Conservation (phyloP, 2,113 vertebrate genomes). For the Rhombomys opimus region DNA sequence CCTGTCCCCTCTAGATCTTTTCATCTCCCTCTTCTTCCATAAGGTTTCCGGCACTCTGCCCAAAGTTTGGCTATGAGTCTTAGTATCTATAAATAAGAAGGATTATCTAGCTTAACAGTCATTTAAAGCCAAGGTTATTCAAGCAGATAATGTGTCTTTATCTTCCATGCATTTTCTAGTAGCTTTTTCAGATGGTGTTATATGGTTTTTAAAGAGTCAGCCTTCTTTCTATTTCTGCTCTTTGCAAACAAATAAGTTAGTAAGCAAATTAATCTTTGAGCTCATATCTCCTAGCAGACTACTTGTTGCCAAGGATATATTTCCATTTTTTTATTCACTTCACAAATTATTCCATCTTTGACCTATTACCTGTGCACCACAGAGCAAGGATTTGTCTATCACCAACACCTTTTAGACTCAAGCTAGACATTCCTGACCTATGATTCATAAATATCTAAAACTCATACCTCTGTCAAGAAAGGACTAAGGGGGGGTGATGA, state of each 20-base stretch:
- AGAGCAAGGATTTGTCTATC: not conserved
- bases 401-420: not conserved
- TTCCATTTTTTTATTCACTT: not conserved
- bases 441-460: constrained; percentile 18
- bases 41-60: no score
- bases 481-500: not conserved
- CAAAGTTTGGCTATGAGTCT: no score
- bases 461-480: not conserved
- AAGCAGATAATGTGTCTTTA: not conserved
- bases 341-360: not conserved
- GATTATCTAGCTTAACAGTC: not conserved
- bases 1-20: no score
- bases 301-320: not conserved
- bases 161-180: not conserved
- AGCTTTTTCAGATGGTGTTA: not conserved
- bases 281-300: not conserved
- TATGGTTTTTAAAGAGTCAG: not conserved
- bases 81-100: constrained; percentile 17
- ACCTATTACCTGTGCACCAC: not conserved
- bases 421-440: not conserved
- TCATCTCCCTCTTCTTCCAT: no score
- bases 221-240: not conserved
- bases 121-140: not conserved
- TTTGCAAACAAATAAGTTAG: not conserved
- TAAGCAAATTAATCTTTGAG: not conserved